phyloP scores from a whole-genome alignment of 2,888 invertebrate genomes.

The Sphinx pinastri region DNA sequence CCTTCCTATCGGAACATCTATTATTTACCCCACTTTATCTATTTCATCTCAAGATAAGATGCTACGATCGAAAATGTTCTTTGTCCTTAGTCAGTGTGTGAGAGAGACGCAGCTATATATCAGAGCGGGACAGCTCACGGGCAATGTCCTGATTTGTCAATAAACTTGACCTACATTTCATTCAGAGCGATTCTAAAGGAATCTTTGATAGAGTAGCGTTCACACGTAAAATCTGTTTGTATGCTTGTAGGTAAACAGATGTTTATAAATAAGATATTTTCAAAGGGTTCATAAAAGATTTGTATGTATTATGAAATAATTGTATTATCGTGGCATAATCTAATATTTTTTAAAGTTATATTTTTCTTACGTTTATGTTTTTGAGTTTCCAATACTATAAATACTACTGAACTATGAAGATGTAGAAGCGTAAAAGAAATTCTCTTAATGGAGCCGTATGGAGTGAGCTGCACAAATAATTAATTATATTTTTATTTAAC shows the following conservation, averaged over 20 bases:
- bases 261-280: not conserved
- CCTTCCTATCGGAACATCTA: not conserved
- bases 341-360: no score
- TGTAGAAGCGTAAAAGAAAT: no score
- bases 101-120: slow-evolving; percentile 39
- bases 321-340: not conserved
- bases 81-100: slow-evolving; percentile 35
- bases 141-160: slow-evolving; percentile 82
- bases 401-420: no score
- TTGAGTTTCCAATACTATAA: no score
- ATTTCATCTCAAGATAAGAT: slow-evolving; percentile 8
- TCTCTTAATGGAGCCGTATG: no score
- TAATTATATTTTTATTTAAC: no score
- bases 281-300: not conserved
- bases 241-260: not conserved
- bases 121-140: slow-evolving; percentile 52
- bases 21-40: not conserved
- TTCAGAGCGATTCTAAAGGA: slow-evolving; percentile 71
- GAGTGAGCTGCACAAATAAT: no score
- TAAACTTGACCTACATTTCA: slow-evolving; percentile 83
- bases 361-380: no score
- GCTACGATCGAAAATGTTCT: not conserved
- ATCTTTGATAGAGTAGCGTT: slow-evolving; percentile 52
- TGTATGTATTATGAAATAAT: not conserved
- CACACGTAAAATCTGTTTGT: slow-evolving; percentile 22